Evolutionary conservation across 2,888 invertebrate species (phyloP), one percentile per base, ranked within the genome.

Genomic region (Pachydiplax longipennis): DNA sequence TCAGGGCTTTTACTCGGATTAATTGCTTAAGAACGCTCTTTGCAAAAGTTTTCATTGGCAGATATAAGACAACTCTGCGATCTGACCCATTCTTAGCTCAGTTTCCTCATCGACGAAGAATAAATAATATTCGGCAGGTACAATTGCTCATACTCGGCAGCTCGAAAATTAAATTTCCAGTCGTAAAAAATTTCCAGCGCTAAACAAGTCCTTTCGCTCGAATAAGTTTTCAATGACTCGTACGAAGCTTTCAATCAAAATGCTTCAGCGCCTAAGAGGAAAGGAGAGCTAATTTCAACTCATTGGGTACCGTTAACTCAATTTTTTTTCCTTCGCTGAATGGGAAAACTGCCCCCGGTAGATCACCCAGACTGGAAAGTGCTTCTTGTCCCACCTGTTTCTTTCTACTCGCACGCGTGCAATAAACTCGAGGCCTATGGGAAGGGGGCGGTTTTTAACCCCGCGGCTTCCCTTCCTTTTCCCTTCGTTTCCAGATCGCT

Each of bases 361-460:
- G 61, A 65, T 37, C 37, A 48, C 65, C 37, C 65, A 31, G 87
- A 18, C 12, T 87, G 61, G 61, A 37, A 25, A 61, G 37, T 58
- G 53, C 87, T 83, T 35, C 58, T 83, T 25, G 83, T 83, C 53
- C 31, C 87, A 87, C 87, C 40, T 37, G 61, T 87, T 87, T 87
- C 73, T 31, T 31, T 73, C 31, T 31, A 10, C 31, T 31, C 31
- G 31, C 31, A 6, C 22, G 87, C 87, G 87, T 87, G 58, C 65
- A 61, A 87, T 87, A 87, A 61, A 61, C 61, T 1, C 48, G 65
- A 22, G 65, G 65, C 8, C n/a, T 12, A 1, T 53, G 53, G 53
- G 53, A 53, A 73, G 25, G 31, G 15, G 73, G 73, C 73, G 73
- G 31, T 73, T 73, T 73, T 73, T 73, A 18, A 73, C 25, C 73